Conservation (phyloP, 2,113 vertebrate genomes). For the Brachypteracias leptosomus region DNA sequence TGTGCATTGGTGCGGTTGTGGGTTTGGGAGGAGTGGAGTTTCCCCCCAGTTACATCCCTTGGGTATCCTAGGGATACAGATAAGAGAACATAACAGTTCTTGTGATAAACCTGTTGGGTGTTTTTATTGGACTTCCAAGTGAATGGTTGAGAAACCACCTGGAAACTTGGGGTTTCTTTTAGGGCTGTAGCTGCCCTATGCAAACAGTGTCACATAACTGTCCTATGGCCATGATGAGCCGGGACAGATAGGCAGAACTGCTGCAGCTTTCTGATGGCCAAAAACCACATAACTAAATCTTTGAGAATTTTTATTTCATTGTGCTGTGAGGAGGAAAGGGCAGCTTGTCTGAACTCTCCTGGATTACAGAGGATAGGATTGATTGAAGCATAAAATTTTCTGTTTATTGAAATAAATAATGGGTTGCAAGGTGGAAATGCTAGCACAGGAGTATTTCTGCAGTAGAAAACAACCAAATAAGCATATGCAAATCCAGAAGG, state of each 20-base stretch:
- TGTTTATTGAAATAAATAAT: not conserved
- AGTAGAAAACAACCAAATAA: not conserved
- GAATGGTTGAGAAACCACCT: not conserved
- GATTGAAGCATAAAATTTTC: not conserved
- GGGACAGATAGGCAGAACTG: not conserved
- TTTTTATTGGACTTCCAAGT: not conserved
- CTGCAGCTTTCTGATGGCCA: not conserved
- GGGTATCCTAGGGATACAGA: not conserved
- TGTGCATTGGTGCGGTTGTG: not conserved
- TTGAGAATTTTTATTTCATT: not conserved
- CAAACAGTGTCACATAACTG: not conserved
- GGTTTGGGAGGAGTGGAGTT: not conserved
- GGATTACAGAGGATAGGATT: not conserved
- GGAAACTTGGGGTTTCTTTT: not conserved
- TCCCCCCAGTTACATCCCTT: not conserved
- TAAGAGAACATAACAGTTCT: not conserved
- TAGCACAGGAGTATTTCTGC: not conserved
- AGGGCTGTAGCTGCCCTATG: not conserved
- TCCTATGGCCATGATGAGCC: not conserved
- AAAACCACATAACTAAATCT: not conserved
- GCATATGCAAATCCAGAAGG: not conserved
- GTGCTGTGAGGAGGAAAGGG: not conserved
- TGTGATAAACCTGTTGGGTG: not conserved
- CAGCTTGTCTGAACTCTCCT: not conserved
- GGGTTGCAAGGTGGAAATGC: not conserved